These are phyloP conservation scores for Eufriesea mexicana DNA, from an alignment of 1,140 invertebrate species.

Conservation along the genomic window DNA sequence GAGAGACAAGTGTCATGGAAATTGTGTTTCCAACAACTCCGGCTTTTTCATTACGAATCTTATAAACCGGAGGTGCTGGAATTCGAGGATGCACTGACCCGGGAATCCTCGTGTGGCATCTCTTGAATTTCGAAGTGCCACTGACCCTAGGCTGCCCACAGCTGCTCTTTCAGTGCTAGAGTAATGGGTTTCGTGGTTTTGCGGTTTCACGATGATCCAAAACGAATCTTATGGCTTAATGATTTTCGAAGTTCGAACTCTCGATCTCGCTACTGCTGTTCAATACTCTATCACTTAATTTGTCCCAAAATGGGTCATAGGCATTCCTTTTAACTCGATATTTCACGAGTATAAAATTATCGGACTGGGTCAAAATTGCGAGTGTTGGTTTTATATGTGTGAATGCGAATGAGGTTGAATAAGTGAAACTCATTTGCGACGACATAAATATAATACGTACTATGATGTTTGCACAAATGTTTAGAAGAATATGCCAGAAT, in stretches of 20 bases:
- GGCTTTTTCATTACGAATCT: background rate
- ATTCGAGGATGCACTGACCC: background rate
- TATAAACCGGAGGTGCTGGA: background rate
- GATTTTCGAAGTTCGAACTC: background rate
- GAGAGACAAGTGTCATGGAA: too few relatives aligned
- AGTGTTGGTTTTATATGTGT: too few relatives aligned
- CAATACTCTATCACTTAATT: background rate
- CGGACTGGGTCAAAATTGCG: too few relatives aligned
- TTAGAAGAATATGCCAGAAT: too few relatives aligned
- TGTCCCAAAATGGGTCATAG: background rate
- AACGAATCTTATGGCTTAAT: background rate
- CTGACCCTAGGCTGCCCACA: background rate
- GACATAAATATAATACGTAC: too few relatives aligned
- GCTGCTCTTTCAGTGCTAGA: background rate
- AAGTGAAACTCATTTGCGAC: too few relatives aligned
- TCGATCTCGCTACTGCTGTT: background rate
- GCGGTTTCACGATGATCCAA: background rate
- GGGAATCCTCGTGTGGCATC: background rate
- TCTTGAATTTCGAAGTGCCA: background rate
- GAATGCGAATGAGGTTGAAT: too few relatives aligned
- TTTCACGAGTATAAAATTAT: too few relatives aligned
- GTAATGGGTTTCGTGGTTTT: slow-evolving; percentile 6
- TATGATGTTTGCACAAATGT: too few relatives aligned
- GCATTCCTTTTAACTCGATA: too few relatives aligned
- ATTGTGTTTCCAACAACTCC: too few relatives aligned